Base-by-base conservation (phyloP, 2,888 invertebrate genomes). In the Dorcus parallelipipedus region DNA sequence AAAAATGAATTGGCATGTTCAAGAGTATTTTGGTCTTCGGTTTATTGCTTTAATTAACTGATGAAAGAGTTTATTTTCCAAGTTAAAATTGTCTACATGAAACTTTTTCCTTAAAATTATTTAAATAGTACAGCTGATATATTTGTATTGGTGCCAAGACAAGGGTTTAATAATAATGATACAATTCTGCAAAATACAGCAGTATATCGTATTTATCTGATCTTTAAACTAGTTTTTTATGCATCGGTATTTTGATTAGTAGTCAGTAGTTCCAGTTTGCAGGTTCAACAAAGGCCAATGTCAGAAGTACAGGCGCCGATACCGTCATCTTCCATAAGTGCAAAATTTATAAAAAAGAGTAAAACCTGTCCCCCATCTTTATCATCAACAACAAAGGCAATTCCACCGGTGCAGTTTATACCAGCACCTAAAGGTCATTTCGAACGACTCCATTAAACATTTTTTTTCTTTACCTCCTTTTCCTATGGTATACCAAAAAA, bases 171-270 rank as follows among this genome's bases (percentile, higher is more conserved):
- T 45, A 45, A 45, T 45, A 45, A 45, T 45, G 45, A 45, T 45
- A 17, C 20, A 45, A n/a, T 53, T 61, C 56, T 54, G 57, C 59
- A 59, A 61, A 63, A 59, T 20, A 20, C 20, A 20, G 20, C 57
- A 53, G 48, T 49, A 43, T 53, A 38, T 55, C 41, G 49, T 49
- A 38, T 43, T 61, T 61, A 63, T 64, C 63, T 60, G 61, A 59
- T 61, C 59, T 54, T 38, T 58, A 64, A 64, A 64, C 64, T 54
- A 61, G 64, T 64, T 64, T 64, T 64, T 64, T 61, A 54, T 60
- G 56, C 53, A 58, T 58, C 56, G 64, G 64, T 61, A 64, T 64
- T 64, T 64, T 64, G 64, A 64, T 64, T 61, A 59, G 49, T 53
- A 40, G 33, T 38, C 14, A 14, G 49, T 45, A 56, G 38, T 45